Conservation (phyloP, 2,113 vertebrate species). For the Oncorhynchus kisutch region DNA sequence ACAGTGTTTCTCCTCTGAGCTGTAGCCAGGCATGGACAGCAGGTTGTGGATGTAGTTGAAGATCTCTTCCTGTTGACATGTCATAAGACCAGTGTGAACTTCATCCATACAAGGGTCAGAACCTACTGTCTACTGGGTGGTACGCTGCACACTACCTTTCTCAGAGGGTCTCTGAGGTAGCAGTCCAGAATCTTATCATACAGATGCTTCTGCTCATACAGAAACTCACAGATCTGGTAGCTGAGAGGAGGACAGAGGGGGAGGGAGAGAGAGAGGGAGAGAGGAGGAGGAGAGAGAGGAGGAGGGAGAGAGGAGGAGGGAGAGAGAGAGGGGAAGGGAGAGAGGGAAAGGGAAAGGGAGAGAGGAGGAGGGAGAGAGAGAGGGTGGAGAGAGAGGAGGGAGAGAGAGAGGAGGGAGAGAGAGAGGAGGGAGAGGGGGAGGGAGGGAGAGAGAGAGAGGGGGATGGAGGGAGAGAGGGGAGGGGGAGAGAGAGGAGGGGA, state of each 20-base stretch:
- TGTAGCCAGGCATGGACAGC: constrained; percentile 90
- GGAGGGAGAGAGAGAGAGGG: not conserved
- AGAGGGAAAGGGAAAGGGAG: not conserved
- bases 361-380: not conserved
- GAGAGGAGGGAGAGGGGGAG: no score
- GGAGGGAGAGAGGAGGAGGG: not conserved
- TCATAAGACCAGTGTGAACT: not conserved
- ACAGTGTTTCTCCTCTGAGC: constrained; percentile 81
- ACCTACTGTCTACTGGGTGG: not conserved
- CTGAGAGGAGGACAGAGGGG: constrained; percentile 55
- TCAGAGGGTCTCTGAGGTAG: constrained; percentile 88
- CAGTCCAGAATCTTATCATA: constrained; percentile 92
- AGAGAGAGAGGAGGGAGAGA: not conserved
- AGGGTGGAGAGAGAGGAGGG: no score
- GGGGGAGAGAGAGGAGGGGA: no score
- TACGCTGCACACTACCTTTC: constrained; percentile 78
- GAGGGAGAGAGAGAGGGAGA: not conserved
- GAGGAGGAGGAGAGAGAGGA: no score
- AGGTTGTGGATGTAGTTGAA: constrained; percentile 96
- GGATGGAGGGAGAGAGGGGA: not conserved
- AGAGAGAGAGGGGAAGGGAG: no score
- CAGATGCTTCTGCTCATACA: constrained; percentile 89
- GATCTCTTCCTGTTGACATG: constrained; percentile 81
- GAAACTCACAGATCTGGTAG: constrained; percentile 96
- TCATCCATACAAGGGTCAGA: not conserved